These are phyloP conservation scores for Cnemophilus loriae DNA, from an alignment of 2,113 vertebrate genomes.

Conservation along the genomic window DNA sequence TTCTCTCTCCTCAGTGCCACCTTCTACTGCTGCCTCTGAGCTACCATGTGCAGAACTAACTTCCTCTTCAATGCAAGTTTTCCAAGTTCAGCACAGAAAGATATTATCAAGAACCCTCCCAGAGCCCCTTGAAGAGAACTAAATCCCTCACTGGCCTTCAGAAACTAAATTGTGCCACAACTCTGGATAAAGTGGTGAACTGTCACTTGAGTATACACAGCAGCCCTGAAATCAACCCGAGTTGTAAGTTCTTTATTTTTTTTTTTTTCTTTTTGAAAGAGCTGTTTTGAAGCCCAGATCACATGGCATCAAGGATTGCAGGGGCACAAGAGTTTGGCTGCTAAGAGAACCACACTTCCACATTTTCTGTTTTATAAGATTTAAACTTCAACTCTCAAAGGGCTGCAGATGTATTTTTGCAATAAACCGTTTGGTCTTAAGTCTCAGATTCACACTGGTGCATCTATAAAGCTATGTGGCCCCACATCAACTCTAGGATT, in stretches of 20 bases:
- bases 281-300: not conserved
- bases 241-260: not conserved
- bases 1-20: not conserved
- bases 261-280: not conserved
- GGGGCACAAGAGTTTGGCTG: not conserved
- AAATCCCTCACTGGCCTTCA: not conserved
- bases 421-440: not conserved
- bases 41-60: not conserved
- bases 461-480: not conserved
- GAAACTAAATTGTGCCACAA: not conserved
- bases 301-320: not conserved
- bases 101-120: not conserved
- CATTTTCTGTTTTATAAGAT: not conserved
- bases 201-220: not conserved
- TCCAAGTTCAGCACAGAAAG: not conserved
- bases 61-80: not conserved
- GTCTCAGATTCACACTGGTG: not conserved
- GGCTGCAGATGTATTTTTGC: not conserved
- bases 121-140: not conserved
- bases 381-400: not conserved
- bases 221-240: not conserved
- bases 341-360: not conserved
- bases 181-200: not conserved
- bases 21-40: not conserved
- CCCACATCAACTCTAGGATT: not conserved